Evolutionary conservation across 1,140 invertebrate species (phyloP).

Genomic region (Orius laevigatus): DNA sequence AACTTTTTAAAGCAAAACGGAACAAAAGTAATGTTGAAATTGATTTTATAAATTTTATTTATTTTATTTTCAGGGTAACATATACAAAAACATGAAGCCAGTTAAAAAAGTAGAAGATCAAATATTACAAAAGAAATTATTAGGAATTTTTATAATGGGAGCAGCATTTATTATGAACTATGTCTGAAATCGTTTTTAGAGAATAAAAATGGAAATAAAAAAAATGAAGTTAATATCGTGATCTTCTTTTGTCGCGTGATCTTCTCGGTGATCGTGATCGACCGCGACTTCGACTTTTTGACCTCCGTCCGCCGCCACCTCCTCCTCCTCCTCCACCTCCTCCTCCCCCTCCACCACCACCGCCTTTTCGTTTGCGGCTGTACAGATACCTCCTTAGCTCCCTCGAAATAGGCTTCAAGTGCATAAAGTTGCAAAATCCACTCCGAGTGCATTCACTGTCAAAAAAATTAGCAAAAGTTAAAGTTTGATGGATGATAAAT

Average conservation of each 20-base stretch:
- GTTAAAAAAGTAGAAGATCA: too few relatives aligned
- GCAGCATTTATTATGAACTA: too few relatives aligned
- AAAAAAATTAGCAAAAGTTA: slow-evolving; percentile 18
- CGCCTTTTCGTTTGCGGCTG: slow-evolving; percentile 31
- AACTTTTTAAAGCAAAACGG: too few relatives aligned
- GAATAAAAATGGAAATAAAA: too few relatives aligned
- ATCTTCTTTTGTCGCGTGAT: slow-evolving; percentile 2
- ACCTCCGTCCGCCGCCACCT: slow-evolving; percentile 1
- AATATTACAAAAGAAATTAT: too few relatives aligned
- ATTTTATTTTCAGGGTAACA: too few relatives aligned
- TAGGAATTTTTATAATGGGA: too few relatives aligned
- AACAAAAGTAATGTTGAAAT: too few relatives aligned
- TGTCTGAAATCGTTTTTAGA: too few relatives aligned
- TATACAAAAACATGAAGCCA: too few relatives aligned
- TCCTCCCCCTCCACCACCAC: slow-evolving; percentile 16
- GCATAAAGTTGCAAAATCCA: slow-evolving; percentile 99
- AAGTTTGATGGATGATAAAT: slow-evolving; percentile 13
- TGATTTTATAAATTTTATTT: too few relatives aligned
- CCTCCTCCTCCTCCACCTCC: not conserved
- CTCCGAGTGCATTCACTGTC: slow-evolving; percentile 83
- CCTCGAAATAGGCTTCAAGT: slow-evolving; percentile 92
- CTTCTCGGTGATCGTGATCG: slow-evolving; percentile 2
- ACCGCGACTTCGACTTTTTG: not conserved
- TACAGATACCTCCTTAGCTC: slow-evolving; percentile 73
- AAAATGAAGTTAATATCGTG: too few relatives aligned